A percentile compares a stretch with the other conserved stretches of the same genome.
These are phyloP conservation scores for Centropus bengalensis DNA, from an alignment of 2,113 vertebrate species.

Conservation along the genomic window DNA sequence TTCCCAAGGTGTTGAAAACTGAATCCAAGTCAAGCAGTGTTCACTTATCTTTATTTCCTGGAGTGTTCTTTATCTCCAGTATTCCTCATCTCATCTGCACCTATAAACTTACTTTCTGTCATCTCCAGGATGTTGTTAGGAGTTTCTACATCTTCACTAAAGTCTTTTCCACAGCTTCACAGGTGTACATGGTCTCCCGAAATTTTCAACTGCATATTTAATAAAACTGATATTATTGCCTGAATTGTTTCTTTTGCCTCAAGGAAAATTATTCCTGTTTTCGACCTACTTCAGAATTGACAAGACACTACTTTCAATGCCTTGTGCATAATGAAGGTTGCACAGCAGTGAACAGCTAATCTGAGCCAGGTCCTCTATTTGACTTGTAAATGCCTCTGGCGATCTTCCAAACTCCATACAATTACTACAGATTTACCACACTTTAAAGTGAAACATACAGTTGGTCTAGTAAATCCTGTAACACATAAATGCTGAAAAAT, in stretches of 20 bases:
- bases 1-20: background rate
- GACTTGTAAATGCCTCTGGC: constrained; percentile 39
- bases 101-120: background rate
- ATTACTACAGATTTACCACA: constrained; percentile 18
- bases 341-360: constrained; percentile 27
- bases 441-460: background rate
- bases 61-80: background rate
- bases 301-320: background rate
- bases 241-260: background rate
- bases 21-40: background rate
- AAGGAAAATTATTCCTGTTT: background rate
- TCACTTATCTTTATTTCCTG: background rate
- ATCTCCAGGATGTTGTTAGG: background rate
- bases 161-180: background rate
- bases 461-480: constrained; percentile 8
- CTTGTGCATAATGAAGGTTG: background rate
- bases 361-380: background rate
- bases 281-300: background rate
- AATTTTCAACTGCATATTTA: background rate
- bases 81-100: background rate
- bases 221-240: background rate
- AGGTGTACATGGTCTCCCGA: background rate
- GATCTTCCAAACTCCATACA: background rate
- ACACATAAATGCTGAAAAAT: background rate
- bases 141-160: background rate